Evolutionary conservation across 2,888 invertebrate genomes (phyloP), one percentile per base, ranked within the genome.

Genomic region (Epiperipatus broadwayi): DNA sequence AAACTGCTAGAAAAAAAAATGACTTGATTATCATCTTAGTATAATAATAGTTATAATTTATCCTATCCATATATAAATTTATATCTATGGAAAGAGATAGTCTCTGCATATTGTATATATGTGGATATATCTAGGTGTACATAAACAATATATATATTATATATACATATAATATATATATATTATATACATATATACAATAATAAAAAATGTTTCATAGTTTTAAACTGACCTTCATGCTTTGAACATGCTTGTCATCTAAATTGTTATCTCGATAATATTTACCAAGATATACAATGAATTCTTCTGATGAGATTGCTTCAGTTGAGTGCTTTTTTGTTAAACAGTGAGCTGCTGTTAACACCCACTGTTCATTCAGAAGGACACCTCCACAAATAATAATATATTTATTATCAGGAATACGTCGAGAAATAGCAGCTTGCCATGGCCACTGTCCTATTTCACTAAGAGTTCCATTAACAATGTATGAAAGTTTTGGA

Each of bases 371-470:
- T 27, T 48, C 47, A 28, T 35, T 44, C 8, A 48, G 28, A 4
- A 48, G 28, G 3, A 44, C 36, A 5, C 42, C 48, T 2, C 48
- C 48, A 29, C 48, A 48, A 2, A 44, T 21, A 5, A 47, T 16
- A 21, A 42, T 44, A 46, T 46, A 48, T 3, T 21, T 37, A 4
- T 28, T 21, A 16, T 46, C 43, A 7, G 39, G 39, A 2, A 42
- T n/a, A 18, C 30, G 40, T 2, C 44, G 22, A 2, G 48, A 43
- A 1, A 47, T 37, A 7, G 43, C 48, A 4, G 29, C 45, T 19
- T 48, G 48, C 49, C 49, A 49, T 4, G 49, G 49, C 49, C 49
- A 49, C 31, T 49, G 49, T 8, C 49, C 48, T 10, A 47, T 35
- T 8, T 44, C 44, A 2, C 45, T 44, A 1, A 44, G 44, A 30